Base-by-base conservation (phyloP, 2,888 invertebrate genomes). In the Anoplius nigerrimus region DNA sequence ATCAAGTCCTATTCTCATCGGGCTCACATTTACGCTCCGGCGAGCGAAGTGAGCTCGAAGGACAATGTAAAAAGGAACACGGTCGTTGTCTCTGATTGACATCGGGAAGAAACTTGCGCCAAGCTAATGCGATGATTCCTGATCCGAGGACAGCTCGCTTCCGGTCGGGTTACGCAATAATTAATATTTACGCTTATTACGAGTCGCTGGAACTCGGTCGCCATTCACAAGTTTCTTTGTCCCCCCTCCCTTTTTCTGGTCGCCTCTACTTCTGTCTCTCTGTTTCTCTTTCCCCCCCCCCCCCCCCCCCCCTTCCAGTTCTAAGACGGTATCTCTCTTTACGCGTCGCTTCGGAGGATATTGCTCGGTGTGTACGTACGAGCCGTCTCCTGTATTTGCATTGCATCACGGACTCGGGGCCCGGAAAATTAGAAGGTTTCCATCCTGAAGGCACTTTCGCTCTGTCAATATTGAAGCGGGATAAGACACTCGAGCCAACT, bases 341-440 rank as follows among this genome's bases (percentile, higher is more conserved):
- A 2, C 20, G 20, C 20, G 11, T 56, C 16, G 4, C 21, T 34
- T 34, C 34, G n/a, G 13, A 57, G 43, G 11, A n/a, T 60, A 46
- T 58, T 46, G 27, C 34, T 54, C 27, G 18, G 15, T 21, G 21
- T 51, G 45, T 8, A 24, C 27, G 34, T 56, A 48, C 21, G 46
- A 70, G 63, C 58, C 66, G 72, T 55, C 60, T 65, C 51, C 34
- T 64, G 70, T 86, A 83, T 86, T 86, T 85, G 78, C 83, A 80
- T 82, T 81, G 72, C 82, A 81, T 83, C 80, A 76, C 74, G 77
- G 74, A 76, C 71, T 76, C 81, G 77, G 78, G 82, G 77, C 81
- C 80, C 78, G 83, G 78, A 84, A 83, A 86, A 86, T 86, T 86
- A 84, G 82, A 85, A 81, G 82, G 77, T 79, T 81, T 82, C 82